A percentile compares a stretch with the other conserved stretches of the same genome.
phyloP scores from a whole-genome alignment of 2,113 vertebrate genomes.

The rabbit (Oryctolagus cuniculus) region DNA sequence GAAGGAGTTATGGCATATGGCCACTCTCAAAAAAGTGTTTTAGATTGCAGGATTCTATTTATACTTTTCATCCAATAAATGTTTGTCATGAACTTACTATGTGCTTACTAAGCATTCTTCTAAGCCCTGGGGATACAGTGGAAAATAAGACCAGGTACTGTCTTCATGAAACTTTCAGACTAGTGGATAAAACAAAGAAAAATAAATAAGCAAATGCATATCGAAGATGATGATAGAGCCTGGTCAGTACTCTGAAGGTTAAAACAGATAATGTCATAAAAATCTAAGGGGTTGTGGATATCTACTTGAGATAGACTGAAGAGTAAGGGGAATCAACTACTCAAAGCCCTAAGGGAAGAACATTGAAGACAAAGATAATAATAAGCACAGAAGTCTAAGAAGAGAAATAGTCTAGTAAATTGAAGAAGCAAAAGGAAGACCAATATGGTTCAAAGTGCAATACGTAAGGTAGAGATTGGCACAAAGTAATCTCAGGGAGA shows the following conservation, averaged over 20 bases:
- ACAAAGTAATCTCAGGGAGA: not conserved
- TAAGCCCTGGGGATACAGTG: not conserved
- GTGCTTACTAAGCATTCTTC: not conserved
- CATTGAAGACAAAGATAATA: slow-evolving; percentile 10
- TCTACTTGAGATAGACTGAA: not conserved
- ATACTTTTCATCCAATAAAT: not conserved
- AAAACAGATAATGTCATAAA: not conserved
- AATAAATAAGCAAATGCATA: not conserved
- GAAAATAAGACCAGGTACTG: not conserved
- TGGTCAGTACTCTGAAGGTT: not conserved
- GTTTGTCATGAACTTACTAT: not conserved
- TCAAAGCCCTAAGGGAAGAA: not conserved
- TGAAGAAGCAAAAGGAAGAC: not conserved
- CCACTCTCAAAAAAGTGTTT: not conserved
- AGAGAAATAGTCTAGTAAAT: not conserved
- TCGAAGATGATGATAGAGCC: not conserved
- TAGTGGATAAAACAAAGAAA: not conserved
- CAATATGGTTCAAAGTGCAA: not conserved
- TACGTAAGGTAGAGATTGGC: not conserved
- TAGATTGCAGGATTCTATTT: slow-evolving; percentile 26
- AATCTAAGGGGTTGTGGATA: not conserved
- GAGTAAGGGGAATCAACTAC: too few relatives aligned
- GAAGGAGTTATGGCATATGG: not conserved
- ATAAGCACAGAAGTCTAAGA: not conserved
- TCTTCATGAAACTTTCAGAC: slow-evolving; percentile 24